Conservation (phyloP, 2,797 vertebrate genomes). For the Sarcoramphus papa region DNA sequence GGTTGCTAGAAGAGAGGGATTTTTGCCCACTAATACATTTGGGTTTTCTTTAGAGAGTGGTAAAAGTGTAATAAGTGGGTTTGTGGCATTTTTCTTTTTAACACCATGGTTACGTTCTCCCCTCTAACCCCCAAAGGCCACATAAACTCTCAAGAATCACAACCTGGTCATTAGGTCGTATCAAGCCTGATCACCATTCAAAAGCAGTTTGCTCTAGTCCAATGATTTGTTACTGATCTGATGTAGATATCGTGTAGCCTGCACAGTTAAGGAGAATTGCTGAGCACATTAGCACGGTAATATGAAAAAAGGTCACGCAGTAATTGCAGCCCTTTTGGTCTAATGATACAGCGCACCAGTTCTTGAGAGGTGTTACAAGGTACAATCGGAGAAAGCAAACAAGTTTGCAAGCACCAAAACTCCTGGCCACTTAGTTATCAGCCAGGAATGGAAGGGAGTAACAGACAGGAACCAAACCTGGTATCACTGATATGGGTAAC, state of each 20-base stretch:
- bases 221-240: neutral
- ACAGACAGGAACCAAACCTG: neutral
- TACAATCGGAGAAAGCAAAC: neutral
- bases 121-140: neutral
- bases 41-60: neutral
- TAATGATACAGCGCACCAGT: neutral
- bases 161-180: neutral
- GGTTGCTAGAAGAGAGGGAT: neutral
- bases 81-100: neutral
- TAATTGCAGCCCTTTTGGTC: neutral
- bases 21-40: neutral
- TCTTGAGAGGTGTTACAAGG: neutral
- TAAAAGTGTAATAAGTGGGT: neutral
- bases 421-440: rapidly evolving
- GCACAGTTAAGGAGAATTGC: rapidly evolving
- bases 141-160: neutral
- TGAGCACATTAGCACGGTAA: rapidly evolving
- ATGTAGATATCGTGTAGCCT: neutral
- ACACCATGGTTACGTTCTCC: neutral
- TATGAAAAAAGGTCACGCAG: no score
- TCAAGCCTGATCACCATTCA: rapidly evolving
- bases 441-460: neutral
- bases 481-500: no score
- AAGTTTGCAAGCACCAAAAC: neutral
- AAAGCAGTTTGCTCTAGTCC: neutral